Evolutionary conservation across 2,888 invertebrate genomes (phyloP).

Genomic region (Lasiommata megera): DNA sequence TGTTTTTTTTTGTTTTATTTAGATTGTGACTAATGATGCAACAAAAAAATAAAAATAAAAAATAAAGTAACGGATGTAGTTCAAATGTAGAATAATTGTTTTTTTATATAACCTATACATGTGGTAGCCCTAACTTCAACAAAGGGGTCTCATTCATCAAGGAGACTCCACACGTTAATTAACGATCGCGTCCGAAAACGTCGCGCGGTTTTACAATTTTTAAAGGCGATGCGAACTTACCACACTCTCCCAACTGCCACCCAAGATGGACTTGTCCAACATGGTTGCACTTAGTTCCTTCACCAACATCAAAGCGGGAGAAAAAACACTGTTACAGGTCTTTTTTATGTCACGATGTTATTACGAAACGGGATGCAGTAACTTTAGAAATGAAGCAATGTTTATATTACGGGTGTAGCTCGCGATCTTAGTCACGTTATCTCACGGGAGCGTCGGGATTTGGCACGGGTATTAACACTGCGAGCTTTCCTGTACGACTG

Average conservation of each 20-base stretch:
- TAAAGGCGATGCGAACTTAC: slow-evolving; percentile 49
- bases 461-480: slow-evolving; percentile 62
- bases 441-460: slow-evolving; percentile 52
- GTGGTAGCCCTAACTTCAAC: slow-evolving; percentile 1
- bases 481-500: slow-evolving; percentile 73
- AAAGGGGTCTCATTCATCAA: slow-evolving; percentile 16
- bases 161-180: slow-evolving; percentile 31
- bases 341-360: slow-evolving; percentile 38
- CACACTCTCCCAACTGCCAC: slow-evolving; percentile 78
- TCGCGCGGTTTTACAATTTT: slow-evolving; percentile 5
- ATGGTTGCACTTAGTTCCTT: slow-evolving; percentile 48
- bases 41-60: too few species aligned
- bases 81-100: too few species aligned
- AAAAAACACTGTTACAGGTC: slow-evolving; percentile 28
- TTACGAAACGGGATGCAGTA: slow-evolving; percentile 43
- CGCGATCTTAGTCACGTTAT: slow-evolving; percentile 63
- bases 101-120: too few species aligned
- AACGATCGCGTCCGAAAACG: slow-evolving; percentile 5
- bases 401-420: slow-evolving; percentile 42
- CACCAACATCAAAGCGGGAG: slow-evolving; percentile 35
- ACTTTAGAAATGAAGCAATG: slow-evolving; percentile 16
- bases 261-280: slow-evolving; percentile 72
- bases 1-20: too few species aligned
- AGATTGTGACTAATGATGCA: too few species aligned
- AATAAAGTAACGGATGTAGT: too few species aligned